Conservation (phyloP, 2,113 vertebrate genomes). For the Desmodus rotundus region DNA sequence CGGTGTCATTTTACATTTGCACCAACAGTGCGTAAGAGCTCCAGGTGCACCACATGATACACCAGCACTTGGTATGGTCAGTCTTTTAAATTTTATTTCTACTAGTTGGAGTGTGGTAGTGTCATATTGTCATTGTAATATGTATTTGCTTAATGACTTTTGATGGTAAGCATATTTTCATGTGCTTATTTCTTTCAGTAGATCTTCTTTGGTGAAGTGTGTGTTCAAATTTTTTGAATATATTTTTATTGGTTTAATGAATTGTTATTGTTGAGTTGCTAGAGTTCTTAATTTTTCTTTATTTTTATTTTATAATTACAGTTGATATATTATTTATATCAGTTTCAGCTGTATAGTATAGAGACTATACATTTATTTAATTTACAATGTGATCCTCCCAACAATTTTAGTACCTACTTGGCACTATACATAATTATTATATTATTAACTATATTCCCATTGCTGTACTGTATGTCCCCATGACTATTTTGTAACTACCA, state of each 20-base stretch:
- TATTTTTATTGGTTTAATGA: not conserved
- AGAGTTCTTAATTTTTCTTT: not conserved
- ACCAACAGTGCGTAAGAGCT: not conserved
- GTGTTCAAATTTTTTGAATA: not conserved
- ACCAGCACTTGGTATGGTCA: not conserved
- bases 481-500: no score
- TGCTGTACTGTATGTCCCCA: no score
- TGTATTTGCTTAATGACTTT: not conserved
- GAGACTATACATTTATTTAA: not conserved
- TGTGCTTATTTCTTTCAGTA: not conserved
- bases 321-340: not conserved
- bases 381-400: not conserved
- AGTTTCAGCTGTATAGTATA: not conserved
- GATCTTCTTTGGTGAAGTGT: not conserved
- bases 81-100: not conserved
- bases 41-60: no score
- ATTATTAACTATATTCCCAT: no score
- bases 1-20: no score
- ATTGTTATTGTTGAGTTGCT: not conserved
- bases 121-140: not conserved
- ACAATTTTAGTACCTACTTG: not conserved
- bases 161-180: not conserved
- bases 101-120: not conserved
- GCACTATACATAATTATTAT: no score
- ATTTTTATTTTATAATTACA: not conserved